Evolutionary conservation across 2,797 vertebrate species (phyloP).

Genomic region (Adrianichthys oophorus): DNA sequence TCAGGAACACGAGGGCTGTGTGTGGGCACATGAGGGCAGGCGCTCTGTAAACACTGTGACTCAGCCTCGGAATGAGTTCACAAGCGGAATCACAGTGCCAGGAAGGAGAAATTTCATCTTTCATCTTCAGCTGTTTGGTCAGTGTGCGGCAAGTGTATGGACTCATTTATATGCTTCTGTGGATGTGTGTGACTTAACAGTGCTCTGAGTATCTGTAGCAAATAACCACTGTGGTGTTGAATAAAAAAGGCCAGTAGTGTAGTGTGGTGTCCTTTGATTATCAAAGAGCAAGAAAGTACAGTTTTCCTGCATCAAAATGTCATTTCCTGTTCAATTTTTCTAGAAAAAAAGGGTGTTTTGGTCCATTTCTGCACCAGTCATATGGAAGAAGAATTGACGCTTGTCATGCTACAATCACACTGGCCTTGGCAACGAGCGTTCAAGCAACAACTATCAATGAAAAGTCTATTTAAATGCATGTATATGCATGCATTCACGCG

Average conservation of each 20-base stretch:
- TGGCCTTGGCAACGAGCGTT: too few species aligned
- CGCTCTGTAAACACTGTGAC: conserved; percentile 65
- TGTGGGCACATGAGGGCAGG: conserved; percentile 50
- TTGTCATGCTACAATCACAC: conserved; percentile 1
- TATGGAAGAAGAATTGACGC: conserved; percentile 37
- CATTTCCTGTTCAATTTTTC: background rate
- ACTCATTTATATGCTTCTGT: conserved; percentile 24
- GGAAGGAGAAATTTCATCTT: conserved; percentile 47
- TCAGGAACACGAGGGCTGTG: conserved; percentile 48
- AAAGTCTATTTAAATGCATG: too few species aligned
- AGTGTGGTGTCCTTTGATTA: conserved; percentile 32
- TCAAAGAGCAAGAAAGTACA: conserved; percentile 38
- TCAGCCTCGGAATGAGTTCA: conserved; percentile 57
- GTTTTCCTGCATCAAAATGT: conserved; percentile 23
- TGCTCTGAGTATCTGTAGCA: conserved; percentile 36
- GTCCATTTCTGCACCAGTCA: conserved; percentile 13
- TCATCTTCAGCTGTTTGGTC: conserved; percentile 44
- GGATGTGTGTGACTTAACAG: conserved; percentile 22
- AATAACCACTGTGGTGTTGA: conserved; percentile 33
- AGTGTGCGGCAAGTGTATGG: conserved; percentile 7
- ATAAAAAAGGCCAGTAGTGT: conserved; percentile 29
- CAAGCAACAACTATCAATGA: too few species aligned
- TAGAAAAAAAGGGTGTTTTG: background rate
- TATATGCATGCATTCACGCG: too few species aligned
- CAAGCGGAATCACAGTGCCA: conserved; percentile 55